Conservation (phyloP, 2,888 invertebrate species). For the Phanerotoma sp. region DNA sequence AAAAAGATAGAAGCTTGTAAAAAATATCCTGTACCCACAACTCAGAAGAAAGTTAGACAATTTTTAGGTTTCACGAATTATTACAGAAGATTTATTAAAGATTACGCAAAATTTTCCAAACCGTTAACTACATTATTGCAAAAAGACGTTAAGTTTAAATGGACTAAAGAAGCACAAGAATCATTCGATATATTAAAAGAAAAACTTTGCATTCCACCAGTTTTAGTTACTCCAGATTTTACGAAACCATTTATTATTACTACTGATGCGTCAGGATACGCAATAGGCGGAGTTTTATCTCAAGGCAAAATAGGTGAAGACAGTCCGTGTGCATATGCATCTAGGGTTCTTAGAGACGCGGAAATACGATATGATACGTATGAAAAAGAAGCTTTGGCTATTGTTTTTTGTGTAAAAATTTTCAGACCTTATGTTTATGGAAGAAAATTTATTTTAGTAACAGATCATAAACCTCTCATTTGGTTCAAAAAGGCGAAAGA, state of each 20-base stretch:
- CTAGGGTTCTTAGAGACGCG: slow-evolving; percentile 2
- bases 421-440: slow-evolving; percentile 17
- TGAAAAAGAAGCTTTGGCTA: too few relatives aligned
- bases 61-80: slow-evolving; percentile 38
- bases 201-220: slow-evolving; percentile 20
- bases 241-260: slow-evolving; percentile 37
- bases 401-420: background rate
- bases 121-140: slow-evolving; percentile 35
- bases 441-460: background rate
- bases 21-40: background rate
- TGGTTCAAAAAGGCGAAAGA: background rate
- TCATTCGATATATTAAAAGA: slow-evolving; percentile 27
- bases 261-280: background rate
- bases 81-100: slow-evolving; percentile 35
- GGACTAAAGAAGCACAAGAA: slow-evolving; percentile 18
- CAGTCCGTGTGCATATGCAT: slow-evolving; percentile 5
- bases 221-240: slow-evolving; percentile 43
- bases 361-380: slow-evolving; percentile 10
- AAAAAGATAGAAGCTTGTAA: background rate
- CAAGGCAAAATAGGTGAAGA: slow-evolving; percentile 4
- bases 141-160: slow-evolving; percentile 30
- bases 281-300: background rate
- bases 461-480: background rate
- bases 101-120: slow-evolving; percentile 33
- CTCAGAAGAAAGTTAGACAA: slow-evolving; percentile 6